phyloP scores from a whole-genome alignment of 23 tunicate species.

The Phallusia fumigata region DNA sequence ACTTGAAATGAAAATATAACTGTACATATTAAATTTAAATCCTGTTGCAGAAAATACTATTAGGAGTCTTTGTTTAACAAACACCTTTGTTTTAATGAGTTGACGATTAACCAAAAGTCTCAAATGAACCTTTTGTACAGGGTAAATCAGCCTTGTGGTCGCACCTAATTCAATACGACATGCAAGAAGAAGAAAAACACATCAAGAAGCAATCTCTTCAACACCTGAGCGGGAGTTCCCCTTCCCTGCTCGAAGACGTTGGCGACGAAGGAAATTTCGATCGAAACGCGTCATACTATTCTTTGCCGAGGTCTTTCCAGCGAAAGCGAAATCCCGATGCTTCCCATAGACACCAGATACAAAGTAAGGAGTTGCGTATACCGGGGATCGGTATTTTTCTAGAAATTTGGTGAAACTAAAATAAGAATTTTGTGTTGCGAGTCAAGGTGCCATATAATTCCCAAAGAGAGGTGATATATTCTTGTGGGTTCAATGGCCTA shows the following conservation, averaged over 20 bases:
- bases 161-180: slow-evolving; percentile 56
- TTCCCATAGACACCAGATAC: background rate
- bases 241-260: slow-evolving; percentile 27
- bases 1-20: no score
- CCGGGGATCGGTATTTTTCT: no score
- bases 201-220: slow-evolving; percentile 10
- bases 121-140: slow-evolving; percentile 6
- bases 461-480: no score
- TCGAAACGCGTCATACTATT: slow-evolving; percentile 25
- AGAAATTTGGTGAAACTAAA: no score
- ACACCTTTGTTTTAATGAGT: no score
- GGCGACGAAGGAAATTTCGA: background rate
- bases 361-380: background rate
- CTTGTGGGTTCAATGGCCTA: no score
- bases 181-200: slow-evolving; percentile 33
- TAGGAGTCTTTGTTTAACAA: no score
- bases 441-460: no score
- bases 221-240: slow-evolving; percentile 57
- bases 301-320: slow-evolving; percentile 62
- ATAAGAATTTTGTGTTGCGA: no score
- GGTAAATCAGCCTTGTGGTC: slow-evolving; percentile 97
- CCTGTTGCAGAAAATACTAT: no score
- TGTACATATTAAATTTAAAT: no score
- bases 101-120: no score
- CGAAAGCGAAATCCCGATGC: slow-evolving; percentile 7